Percentiles rank a stretch among this genome's conserved stretches.
Evolutionary conservation across 2,113 vertebrate species (phyloP).

Genomic region (Bufo bufo): DNA sequence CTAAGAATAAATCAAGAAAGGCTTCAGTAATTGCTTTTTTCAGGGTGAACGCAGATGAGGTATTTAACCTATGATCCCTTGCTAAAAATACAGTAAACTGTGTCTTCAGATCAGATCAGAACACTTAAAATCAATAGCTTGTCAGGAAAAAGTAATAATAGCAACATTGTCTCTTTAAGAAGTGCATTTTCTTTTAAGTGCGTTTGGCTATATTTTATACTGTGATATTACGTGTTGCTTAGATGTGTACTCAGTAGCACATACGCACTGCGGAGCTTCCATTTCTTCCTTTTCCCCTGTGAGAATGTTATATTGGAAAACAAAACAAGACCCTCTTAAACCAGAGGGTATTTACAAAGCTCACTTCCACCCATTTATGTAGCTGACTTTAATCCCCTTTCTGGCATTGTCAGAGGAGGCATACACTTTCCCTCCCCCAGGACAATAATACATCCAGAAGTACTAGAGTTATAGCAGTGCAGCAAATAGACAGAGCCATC

Average conservation of each 20-base stretch:
- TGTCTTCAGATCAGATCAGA: background rate
- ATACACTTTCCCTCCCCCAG: background rate
- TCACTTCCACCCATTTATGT: background rate
- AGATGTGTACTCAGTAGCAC: background rate
- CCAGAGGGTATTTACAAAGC: background rate
- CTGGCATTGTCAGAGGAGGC: background rate
- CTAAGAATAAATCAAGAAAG: constrained; percentile 21
- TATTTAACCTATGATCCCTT: constrained; percentile 40
- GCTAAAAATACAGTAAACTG: constrained; percentile 32
- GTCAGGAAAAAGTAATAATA: constrained; percentile 2
- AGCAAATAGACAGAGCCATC: background rate
- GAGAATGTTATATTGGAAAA: background rate
- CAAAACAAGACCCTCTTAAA: background rate
- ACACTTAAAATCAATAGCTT: background rate
- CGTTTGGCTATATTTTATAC: background rate
- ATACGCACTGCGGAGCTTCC: background rate
- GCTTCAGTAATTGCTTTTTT: constrained; percentile 25
- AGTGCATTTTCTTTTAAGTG: background rate
- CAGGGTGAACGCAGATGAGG: constrained; percentile 39
- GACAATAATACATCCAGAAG: background rate
- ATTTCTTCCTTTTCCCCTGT: background rate
- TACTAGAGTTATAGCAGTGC: background rate
- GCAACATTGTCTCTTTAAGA: background rate
- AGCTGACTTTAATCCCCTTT: background rate
- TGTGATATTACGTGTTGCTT: background rate